A percentile compares a stretch with the other conserved stretches of the same genome.
These are phyloP conservation scores for Liolophura sinensis DNA, from an alignment of 1,140 invertebrate genomes.

Conservation along the genomic window DNA sequence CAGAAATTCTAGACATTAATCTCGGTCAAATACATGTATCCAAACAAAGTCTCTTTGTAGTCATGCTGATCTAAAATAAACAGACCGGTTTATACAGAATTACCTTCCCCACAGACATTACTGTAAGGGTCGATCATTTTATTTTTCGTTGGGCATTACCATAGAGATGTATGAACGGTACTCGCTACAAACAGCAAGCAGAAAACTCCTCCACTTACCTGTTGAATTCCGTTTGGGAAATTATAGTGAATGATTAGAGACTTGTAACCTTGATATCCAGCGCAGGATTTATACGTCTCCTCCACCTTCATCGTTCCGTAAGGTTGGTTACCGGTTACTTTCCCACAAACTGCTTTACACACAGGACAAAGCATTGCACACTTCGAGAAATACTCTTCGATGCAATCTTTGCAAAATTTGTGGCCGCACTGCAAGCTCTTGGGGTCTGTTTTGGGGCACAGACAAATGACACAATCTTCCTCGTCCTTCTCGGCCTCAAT, in stretches of 20 bases:
- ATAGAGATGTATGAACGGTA: not conserved
- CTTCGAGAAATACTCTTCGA: conserved; percentile 5
- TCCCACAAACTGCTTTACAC: conserved; percentile 16
- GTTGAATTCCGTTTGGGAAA: conserved; percentile 39
- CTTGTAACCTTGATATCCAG: conserved; percentile 29
- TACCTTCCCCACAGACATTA: no score
- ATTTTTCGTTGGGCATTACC: not conserved
- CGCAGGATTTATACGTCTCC: conserved; percentile 7
- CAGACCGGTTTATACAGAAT: no score
- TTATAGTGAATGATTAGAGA: conserved; percentile 34
- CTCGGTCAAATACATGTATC: no score
- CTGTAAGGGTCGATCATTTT: not conserved
- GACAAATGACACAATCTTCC: no score
- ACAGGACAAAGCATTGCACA: conserved; percentile 18
- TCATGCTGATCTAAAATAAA: no score
- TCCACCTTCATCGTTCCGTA: conserved; percentile 4
- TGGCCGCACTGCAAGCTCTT: conserved; percentile 8
- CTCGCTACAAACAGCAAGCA: not conserved
- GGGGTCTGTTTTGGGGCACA: no score
- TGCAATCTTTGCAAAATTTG: conserved; percentile 13
- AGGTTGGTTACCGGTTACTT: conserved; percentile 16
- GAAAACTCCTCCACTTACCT: conserved; percentile 23
- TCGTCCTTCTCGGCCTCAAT: no score
- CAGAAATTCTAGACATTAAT: no score
- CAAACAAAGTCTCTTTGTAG: no score